These are phyloP conservation scores for Phymorhynchus buccinoides DNA, from an alignment of 1,140 invertebrate genomes.

Conservation along the genomic window DNA sequence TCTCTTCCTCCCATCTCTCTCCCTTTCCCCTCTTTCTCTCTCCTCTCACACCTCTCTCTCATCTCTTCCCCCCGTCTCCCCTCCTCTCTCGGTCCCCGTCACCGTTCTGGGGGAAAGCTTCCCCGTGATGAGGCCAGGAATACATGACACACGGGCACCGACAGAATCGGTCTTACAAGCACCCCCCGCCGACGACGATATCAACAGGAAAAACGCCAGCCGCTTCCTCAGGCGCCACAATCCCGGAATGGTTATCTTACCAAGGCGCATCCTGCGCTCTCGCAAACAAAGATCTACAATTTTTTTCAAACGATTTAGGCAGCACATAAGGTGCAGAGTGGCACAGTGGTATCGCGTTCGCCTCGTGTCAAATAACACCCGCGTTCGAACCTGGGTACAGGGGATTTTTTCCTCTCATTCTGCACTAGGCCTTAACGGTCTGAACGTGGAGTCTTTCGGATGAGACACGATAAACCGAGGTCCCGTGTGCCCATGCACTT, in stretches of 20 bases:
- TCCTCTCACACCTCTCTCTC: not conserved
- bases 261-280: not conserved
- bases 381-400: too few species aligned
- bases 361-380: too few species aligned
- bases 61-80: slow-evolving; percentile 13
- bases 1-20: not conserved
- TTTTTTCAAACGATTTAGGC: not conserved
- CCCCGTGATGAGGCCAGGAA: not conserved
- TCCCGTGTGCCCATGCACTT: too few species aligned
- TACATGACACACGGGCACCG: not conserved
- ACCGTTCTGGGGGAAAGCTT: not conserved
- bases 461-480: too few species aligned
- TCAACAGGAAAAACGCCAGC: not conserved
- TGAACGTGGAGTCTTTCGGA: too few species aligned
- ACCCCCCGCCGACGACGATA: not conserved
- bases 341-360: not conserved
- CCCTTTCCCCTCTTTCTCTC: not conserved
- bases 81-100: not conserved
- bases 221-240: not conserved
- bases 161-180: not conserved
- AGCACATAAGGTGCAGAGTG: not conserved
- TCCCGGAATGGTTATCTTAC: not conserved
- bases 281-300: not conserved
- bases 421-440: too few species aligned
- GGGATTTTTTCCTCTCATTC: too few species aligned